Conservation (phyloP, 2,113 vertebrate species). For the Phaethornis superciliosus region DNA sequence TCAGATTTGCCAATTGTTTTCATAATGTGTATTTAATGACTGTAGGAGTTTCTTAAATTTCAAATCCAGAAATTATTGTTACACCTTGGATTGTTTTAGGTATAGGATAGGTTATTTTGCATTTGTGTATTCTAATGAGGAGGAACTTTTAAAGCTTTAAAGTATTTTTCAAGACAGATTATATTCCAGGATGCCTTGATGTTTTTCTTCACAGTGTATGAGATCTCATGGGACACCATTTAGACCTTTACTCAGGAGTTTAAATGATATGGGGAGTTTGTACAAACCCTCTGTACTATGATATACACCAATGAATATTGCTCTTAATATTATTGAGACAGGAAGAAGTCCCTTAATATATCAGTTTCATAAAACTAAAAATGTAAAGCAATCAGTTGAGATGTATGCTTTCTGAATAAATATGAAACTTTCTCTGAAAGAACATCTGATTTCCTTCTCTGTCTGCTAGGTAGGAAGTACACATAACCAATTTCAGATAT, state of each 20-base stretch:
- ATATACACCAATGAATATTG: background rate
- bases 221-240: background rate
- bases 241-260: background rate
- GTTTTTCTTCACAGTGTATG: background rate
- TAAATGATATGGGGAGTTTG: background rate
- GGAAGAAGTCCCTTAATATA: background rate
- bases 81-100: background rate
- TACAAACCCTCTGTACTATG: background rate
- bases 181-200: background rate
- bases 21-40: background rate
- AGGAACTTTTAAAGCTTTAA: background rate
- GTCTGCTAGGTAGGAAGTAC: background rate
- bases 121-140: background rate
- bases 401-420: slow-evolving; percentile 39
- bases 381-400: background rate
- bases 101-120: background rate
- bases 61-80: slow-evolving; percentile 2
- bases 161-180: background rate
- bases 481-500: background rate
- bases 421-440: background rate
- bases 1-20: background rate
- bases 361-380: background rate
- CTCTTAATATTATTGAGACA: background rate
- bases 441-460: slow-evolving; percentile 3
- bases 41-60: slow-evolving; percentile 16